Base-by-base conservation (phyloP, 2,888 invertebrate genomes). In the Trissoscelio sp. region DNA sequence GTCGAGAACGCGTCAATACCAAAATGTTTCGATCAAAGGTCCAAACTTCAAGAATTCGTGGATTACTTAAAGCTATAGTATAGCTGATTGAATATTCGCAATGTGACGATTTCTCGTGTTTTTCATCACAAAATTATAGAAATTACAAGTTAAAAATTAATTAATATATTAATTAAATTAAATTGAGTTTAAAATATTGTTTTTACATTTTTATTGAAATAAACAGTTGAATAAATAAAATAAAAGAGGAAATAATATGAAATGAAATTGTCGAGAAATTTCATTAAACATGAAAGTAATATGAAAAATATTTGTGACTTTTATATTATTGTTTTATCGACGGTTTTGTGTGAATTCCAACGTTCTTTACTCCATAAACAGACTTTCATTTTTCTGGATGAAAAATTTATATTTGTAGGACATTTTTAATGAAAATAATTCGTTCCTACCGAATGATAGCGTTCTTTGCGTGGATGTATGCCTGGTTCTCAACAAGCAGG, bases 1-100 rank as follows among this genome's bases (percentile, higher is more conserved):
- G 67, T 42, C 67, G 60, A 58, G 58, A 64, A 69, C 62, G 62
- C 78, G 64, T 70, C 78, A 78, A 70, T 78, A 69, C 78, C 64
- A 46, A 77, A 77, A 77, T 67, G 62, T 70, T 60, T 70, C 69
- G 78, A 70, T 64, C 78, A 70, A 78, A 78, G 78, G 55, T 78
- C 53, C 37, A 62, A 69, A 62, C 70, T 62, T 55, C 39, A 62
- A 78, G 77, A 78, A 70, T 78, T 69, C 34, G n/a, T 5, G 60
- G 42, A 77, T 69, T 77, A 60, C 75, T 75, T 67, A 67, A n/a
- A 67, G 58, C 48, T 37, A 20, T 20, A 37, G 51, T 67, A 67
- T 75, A n/a, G n/a, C 51, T 20, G 46, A 58, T 42, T 67, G 53
- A 66, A 75, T 75, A 75, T 57, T 75, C 18, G 28, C 9, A 37